Conservation (phyloP, 2,113 vertebrate genomes). For the Plestiodon gilberti region DNA sequence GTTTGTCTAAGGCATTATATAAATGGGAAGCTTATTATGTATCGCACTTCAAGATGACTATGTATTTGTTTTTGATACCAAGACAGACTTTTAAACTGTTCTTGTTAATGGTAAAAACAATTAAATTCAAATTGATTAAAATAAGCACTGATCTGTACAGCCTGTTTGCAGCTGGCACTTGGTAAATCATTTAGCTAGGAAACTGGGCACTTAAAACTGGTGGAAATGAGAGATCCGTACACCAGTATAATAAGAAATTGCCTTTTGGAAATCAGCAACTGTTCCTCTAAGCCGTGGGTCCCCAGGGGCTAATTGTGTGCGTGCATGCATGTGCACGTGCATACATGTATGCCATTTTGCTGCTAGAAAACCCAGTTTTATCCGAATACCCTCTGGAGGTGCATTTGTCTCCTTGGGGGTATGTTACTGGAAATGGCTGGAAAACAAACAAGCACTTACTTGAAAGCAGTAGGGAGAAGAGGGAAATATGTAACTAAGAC, state of each 20-base stretch:
- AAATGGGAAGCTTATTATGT: neutral
- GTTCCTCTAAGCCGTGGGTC: neutral
- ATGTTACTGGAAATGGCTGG: constrained; percentile 53
- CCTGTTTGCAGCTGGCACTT: neutral
- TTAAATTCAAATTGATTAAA: neutral
- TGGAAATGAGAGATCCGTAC: neutral
- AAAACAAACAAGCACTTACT: constrained; percentile 26
- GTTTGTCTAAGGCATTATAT: neutral
- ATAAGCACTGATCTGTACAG: neutral
- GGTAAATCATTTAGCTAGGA: neutral
- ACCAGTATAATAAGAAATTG: neutral
- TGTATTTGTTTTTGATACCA: neutral
- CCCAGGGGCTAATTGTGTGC: neutral
- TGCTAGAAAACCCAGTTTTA: neutral
- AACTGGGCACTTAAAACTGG: neutral
- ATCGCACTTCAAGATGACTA: too few species aligned
- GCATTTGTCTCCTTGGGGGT: constrained; percentile 22
- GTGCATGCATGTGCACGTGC: neutral
- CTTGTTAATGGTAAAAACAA: neutral
- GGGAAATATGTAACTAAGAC: neutral
- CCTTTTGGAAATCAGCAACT: constrained; percentile 13
- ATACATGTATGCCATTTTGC: neutral
- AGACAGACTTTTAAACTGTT: neutral
- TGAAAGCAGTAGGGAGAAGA: neutral
- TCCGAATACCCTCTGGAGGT: constrained; percentile 23